phyloP scores from a whole-genome alignment of 2,797 vertebrate species.

The Numenius phaeopus region DNA sequence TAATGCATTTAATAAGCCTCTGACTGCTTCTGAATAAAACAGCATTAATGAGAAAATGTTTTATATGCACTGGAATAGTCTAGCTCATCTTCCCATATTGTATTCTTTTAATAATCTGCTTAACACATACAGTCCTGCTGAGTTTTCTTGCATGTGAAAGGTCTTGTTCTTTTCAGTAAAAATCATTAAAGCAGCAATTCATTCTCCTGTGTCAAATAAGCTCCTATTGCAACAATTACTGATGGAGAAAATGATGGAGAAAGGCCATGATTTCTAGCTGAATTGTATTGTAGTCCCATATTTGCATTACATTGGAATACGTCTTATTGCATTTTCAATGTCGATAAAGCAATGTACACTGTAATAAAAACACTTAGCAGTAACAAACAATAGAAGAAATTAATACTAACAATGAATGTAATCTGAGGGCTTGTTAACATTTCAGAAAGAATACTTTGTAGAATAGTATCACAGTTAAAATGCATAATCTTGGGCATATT shows the following conservation, averaged over 20 bases:
- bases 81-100: neutral
- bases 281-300: neutral
- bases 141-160: neutral
- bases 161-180: neutral
- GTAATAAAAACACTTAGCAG: neutral
- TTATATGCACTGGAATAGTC: neutral
- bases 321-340: neutral
- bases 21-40: conserved; percentile 3
- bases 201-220: neutral
- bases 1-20: neutral
- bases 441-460: neutral
- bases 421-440: neutral
- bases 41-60: neutral
- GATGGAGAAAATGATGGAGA: neutral
- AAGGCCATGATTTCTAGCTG: neutral
- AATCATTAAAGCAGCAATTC: neutral
- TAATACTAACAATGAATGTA: neutral
- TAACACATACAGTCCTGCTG: neutral
- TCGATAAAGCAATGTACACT: neutral
- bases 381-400: neutral
- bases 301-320: neutral
- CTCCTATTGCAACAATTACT: neutral
- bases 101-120: neutral
- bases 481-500: neutral
- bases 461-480: conserved; percentile 6